Percentiles rank a stretch among this genome's conserved stretches.
phyloP scores from a whole-genome alignment of 2,113 vertebrate species.

The Gymnocephalus cernua region DNA sequence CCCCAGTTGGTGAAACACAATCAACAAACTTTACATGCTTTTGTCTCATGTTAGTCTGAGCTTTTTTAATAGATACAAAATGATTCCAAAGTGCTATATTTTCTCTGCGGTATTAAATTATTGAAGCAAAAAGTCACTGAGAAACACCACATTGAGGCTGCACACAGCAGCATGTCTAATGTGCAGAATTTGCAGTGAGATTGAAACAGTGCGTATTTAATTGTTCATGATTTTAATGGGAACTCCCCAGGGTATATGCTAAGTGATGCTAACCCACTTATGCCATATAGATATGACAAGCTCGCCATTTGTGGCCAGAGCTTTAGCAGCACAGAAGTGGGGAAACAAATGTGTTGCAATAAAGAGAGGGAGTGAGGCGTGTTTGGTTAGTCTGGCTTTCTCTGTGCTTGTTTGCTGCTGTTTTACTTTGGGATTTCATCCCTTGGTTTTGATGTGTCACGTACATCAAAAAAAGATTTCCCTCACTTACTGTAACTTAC shows the following conservation, averaged over 20 bases:
- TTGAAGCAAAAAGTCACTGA: constrained; percentile 19
- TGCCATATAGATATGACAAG: constrained; percentile 58
- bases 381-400: neutral
- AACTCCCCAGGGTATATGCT: constrained; percentile 60
- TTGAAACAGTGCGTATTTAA: constrained; percentile 58
- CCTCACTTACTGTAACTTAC: constrained; percentile 43
- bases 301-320: constrained; percentile 46
- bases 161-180: constrained; percentile 58
- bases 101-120: constrained; percentile 32
- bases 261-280: constrained; percentile 71
- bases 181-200: constrained; percentile 36
- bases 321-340: constrained; percentile 30
- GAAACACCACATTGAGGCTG: constrained; percentile 7
- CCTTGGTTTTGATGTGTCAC: constrained; percentile 43
- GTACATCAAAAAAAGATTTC: constrained; percentile 22
- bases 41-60: neutral
- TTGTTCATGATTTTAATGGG: constrained; percentile 54
- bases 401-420: neutral
- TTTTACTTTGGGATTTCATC: constrained; percentile 47
- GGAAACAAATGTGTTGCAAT: constrained; percentile 3
- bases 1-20: neutral
- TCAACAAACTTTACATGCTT: neutral
- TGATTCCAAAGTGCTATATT: constrained; percentile 9
- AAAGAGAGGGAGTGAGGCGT: neutral
- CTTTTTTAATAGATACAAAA: constrained; percentile 2